These are phyloP conservation scores for Centropus unirufus DNA, from an alignment of 2,113 vertebrate species.

Conservation along the genomic window DNA sequence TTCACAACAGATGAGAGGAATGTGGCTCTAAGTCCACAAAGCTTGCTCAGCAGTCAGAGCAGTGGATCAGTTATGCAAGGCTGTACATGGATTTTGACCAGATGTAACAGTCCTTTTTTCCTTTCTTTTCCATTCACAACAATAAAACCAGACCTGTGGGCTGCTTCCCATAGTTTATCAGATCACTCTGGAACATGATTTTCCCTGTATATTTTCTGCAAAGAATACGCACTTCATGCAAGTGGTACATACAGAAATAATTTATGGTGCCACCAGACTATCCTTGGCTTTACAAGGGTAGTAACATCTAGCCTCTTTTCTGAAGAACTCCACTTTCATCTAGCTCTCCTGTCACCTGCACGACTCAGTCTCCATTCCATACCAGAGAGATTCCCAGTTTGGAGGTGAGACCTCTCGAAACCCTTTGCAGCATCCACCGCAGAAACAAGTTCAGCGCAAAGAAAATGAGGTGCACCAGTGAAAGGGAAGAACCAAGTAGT, in stretches of 20 bases:
- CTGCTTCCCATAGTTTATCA: neutral
- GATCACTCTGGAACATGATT: neutral
- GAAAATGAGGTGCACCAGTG: neutral
- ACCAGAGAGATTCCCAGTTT: neutral
- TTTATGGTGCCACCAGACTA: neutral
- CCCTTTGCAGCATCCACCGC: neutral
- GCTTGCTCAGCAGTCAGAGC: neutral
- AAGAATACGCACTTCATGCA: neutral
- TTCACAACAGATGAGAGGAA: neutral
- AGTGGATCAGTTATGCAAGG: neutral
- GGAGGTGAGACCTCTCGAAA: neutral
- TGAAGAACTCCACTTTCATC: neutral
- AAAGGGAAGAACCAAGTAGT: neutral
- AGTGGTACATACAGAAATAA: neutral
- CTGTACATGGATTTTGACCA: slow-evolving; percentile 30
- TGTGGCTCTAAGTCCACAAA: neutral
- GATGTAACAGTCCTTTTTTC: neutral
- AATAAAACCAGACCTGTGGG: neutral
- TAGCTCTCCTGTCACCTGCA: neutral
- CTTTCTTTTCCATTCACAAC: neutral
- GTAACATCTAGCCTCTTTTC: neutral
- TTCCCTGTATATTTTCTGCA: neutral
- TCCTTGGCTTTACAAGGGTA: neutral
- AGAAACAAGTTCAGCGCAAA: neutral
- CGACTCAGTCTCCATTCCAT: neutral